Percentiles rank a stretch among this genome's conserved stretches.
Conservation (phyloP, 2,113 vertebrate species). For the Mastomys natalensis region DNA sequence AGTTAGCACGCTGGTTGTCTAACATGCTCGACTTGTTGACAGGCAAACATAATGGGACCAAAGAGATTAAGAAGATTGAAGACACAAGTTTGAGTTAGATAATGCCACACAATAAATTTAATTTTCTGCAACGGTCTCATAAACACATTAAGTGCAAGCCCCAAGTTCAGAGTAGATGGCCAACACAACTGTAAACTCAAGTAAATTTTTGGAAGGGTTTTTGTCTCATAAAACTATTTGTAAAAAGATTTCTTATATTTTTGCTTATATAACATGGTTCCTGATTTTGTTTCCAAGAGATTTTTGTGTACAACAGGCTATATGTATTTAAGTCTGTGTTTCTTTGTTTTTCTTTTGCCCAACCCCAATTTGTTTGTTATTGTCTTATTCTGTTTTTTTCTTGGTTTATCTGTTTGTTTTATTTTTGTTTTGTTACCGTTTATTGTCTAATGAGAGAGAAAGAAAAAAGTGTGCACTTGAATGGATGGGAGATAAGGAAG, state of each 20-base stretch:
- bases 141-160: neutral
- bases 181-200: neutral
- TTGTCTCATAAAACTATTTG: neutral
- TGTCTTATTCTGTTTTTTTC: neutral
- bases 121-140: neutral
- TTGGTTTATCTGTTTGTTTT: neutral
- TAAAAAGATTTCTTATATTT: neutral
- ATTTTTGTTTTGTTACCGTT: neutral
- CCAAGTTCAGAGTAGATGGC: neutral
- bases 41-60: neutral
- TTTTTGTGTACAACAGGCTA: neutral
- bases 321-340: neutral
- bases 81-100: neutral
- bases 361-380: neutral
- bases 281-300: neutral
- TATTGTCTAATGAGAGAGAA: neutral
- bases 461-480: neutral
- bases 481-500: neutral
- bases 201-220: neutral
- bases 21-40: neutral
- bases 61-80: neutral
- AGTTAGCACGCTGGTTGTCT: neutral
- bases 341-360: neutral
- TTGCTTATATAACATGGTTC: neutral
- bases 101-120: neutral